Conservation (phyloP, 2,113 vertebrate genomes). For the Eulemur macaco region DNA sequence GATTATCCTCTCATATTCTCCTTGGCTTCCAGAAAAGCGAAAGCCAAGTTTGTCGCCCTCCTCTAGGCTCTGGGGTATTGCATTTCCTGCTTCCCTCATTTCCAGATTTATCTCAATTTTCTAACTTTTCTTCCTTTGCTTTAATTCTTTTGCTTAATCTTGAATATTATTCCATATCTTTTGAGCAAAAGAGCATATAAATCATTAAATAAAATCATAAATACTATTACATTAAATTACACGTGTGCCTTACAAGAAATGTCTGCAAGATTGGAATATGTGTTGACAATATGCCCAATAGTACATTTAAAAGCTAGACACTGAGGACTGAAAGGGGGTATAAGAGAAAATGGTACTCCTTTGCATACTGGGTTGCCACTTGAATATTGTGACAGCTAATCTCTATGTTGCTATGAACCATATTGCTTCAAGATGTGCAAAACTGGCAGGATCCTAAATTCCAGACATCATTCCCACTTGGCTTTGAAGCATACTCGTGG, state of each 20-base stretch:
- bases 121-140: background rate
- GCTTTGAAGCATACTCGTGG: constrained; percentile 1
- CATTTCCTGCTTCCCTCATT: background rate
- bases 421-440: constrained; percentile 73
- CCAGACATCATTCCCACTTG: constrained; percentile 39
- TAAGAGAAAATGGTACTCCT: background rate
- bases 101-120: background rate
- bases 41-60: background rate
- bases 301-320: background rate
- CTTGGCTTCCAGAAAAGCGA: background rate
- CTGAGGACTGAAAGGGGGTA: background rate
- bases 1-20: background rate
- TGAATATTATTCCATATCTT: background rate
- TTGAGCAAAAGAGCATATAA: background rate
- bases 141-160: background rate
- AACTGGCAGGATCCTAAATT: constrained; percentile 62
- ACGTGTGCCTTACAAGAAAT: background rate
- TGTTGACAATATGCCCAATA: background rate
- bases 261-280: background rate
- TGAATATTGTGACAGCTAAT: background rate
- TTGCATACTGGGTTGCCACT: background rate
- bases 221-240: background rate
- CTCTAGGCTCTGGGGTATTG: background rate
- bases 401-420: constrained; percentile 17
- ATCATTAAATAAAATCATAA: background rate